Evolutionary conservation across 2,888 invertebrate genomes (phyloP).

Genomic region (Drosophila mayaguana): DNA sequence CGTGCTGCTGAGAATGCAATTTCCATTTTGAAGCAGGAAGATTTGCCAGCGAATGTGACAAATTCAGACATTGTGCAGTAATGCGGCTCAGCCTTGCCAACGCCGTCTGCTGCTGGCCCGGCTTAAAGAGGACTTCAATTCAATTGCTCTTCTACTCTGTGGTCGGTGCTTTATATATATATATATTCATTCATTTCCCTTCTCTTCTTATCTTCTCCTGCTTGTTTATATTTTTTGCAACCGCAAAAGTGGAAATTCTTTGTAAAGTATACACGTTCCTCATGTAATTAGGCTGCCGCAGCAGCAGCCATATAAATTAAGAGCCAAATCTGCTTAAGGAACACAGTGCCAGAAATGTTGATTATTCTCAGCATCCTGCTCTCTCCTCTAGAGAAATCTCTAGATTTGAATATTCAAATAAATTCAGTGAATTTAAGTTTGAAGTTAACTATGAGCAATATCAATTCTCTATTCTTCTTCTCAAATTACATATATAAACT

Average conservation of each 20-base stretch:
- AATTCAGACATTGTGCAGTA: conserved; percentile 18
- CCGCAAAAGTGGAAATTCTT: neutral
- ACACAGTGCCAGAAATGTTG: neutral
- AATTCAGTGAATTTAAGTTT: neutral
- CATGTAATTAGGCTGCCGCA: conserved; percentile 1
- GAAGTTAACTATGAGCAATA: no score
- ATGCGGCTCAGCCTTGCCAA: conserved; percentile 13
- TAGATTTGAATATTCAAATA: neutral
- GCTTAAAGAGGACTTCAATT: conserved; percentile 16
- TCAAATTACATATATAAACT: neutral
- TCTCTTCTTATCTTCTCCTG: no score
- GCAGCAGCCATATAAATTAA: conserved; percentile 10
- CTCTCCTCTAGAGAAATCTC: neutral
- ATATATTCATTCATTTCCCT: neutral
- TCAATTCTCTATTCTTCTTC: neutral
- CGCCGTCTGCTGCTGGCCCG: neutral
- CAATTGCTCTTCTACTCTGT: conserved; percentile 4
- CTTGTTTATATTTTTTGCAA: no score
- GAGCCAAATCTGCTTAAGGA: conserved; percentile 3
- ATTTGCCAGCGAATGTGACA: conserved; percentile 29
- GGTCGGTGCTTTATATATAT: neutral
- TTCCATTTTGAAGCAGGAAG: conserved; percentile 61
- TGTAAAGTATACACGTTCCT: neutral
- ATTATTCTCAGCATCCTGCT: neutral
- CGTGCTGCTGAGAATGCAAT: conserved; percentile 63